Conservation (phyloP, 2,113 vertebrate genomes). For the Microtus ochrogaster region DNA sequence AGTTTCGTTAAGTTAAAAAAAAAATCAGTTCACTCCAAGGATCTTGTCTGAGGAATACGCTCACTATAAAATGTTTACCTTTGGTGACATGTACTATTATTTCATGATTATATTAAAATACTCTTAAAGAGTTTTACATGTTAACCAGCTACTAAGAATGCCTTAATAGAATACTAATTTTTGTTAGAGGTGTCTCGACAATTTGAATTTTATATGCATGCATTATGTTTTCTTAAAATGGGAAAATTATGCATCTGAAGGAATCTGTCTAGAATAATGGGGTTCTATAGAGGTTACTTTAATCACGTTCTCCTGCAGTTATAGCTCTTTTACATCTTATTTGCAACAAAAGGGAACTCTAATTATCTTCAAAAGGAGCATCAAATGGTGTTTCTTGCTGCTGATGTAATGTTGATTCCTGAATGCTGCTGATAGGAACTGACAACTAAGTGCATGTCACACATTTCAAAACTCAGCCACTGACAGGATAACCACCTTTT, state of each 20-base stretch:
- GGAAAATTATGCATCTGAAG: slow-evolving; percentile 93
- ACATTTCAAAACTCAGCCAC: slow-evolving; percentile 90
- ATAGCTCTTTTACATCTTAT: slow-evolving; percentile 97
- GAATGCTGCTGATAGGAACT: slow-evolving; percentile 94
- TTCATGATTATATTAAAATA: slow-evolving; percentile 93
- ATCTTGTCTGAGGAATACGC: slow-evolving; percentile 87
- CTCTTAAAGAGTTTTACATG: slow-evolving; percentile 90
- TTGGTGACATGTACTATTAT: slow-evolving; percentile 90
- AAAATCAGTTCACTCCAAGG: slow-evolving; percentile 83
- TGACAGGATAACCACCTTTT: slow-evolving; percentile 92
- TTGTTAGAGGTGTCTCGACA: slow-evolving; percentile 92
- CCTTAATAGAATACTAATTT: slow-evolving; percentile 93
- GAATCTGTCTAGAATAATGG: slow-evolving; percentile 97
- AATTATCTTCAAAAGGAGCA: slow-evolving; percentile 95
- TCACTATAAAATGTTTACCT: slow-evolving; percentile 90
- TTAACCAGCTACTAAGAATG: slow-evolving; percentile 92
- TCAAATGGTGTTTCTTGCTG: slow-evolving; percentile 94
- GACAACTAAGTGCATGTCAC: slow-evolving; percentile 94
- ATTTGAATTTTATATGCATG: slow-evolving; percentile 93
- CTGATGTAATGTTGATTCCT: slow-evolving; percentile 92
- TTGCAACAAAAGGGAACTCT: slow-evolving; percentile 94
- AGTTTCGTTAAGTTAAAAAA: slow-evolving; percentile 84
- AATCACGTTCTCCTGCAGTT: slow-evolving; percentile 96
- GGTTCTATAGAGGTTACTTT: slow-evolving; percentile 96
- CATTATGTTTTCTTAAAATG: slow-evolving; percentile 94